Base-by-base conservation (phyloP, 2,797 vertebrate species). In the Oreonectes daqikongensis region DNA sequence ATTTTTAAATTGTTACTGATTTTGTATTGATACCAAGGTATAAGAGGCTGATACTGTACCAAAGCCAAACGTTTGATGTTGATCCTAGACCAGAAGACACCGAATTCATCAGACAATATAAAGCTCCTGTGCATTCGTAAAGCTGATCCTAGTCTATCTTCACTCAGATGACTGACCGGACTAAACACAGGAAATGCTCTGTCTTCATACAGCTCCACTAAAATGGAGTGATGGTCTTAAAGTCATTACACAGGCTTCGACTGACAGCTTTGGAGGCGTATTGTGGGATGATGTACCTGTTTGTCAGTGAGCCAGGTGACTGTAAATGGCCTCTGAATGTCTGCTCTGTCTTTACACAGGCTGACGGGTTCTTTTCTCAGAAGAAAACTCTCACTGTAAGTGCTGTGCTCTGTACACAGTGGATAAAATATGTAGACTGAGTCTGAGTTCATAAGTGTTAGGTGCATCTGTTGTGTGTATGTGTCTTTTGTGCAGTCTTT, bases 331-430 rank as follows among this genome's bases (percentile, higher is more conserved):
- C 82, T 57, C 67, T 76, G 44, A 85, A 84, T 89, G 87, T 87
- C 79, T 38, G 61, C 73, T 72, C 81, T 87, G 81, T 89, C 81
- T 87, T 73, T 79, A 86, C 86, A 66, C 86, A 88, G 87, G 84
- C 85, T 76, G 26, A 83, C 82, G 83, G 85, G 85, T 79, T 87
- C 82, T 75, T 81, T 87, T 74, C 84, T 87, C 74, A 83, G 84
- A 79, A 86, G 86, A 87, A 88, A 86, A 20, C 81, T 86, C 59
- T 55, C 83, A 57, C 69, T 85, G 84, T 86, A 88, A 89, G 87
- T 87, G 79, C 75, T 77, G 52, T 26, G 42, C 52, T 44, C 44
- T 69, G 42, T 64, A 30, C 42, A 65, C 55, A 57, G 74, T 60
- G 48, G 26, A 68, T 74, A 14, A 65, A 65, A 50, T 70, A 66